Evolutionary conservation across 2,113 vertebrate genomes (phyloP).

Genomic region (Caranx melampygus): DNA sequence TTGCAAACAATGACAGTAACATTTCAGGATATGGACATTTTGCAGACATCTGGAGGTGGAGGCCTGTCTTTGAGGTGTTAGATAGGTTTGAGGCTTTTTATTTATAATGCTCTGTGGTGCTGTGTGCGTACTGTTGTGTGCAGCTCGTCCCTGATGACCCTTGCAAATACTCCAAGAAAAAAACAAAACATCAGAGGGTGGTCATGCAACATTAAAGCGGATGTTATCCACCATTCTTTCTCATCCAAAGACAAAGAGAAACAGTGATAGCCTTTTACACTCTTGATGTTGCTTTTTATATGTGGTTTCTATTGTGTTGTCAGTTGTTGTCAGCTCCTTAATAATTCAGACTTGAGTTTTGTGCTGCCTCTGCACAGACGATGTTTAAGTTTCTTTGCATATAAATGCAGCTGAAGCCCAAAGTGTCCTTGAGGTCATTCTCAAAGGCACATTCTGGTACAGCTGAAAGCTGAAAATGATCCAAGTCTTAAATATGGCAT

Average conservation of each 20-base stretch:
- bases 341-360: slow-evolving; percentile 60
- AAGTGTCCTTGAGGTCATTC: neutral
- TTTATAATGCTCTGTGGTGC: too few species aligned
- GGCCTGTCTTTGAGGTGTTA: too few species aligned
- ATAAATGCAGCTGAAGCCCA: slow-evolving; percentile 16
- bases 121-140: too few species aligned
- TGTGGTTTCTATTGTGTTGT: slow-evolving; percentile 47
- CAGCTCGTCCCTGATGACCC: too few species aligned
- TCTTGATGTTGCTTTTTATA: slow-evolving; percentile 22
- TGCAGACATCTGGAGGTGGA: too few species aligned
- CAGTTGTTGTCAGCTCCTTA: slow-evolving; percentile 41
- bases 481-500: slow-evolving; percentile 6
- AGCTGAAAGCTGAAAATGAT: neutral
- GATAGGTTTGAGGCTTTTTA: too few species aligned
- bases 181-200: neutral
- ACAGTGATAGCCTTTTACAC: slow-evolving; percentile 9
- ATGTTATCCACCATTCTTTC: slow-evolving; percentile 33
- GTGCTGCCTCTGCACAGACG: slow-evolving; percentile 10
- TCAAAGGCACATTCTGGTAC: neutral
- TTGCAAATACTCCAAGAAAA: neutral
- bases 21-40: too few species aligned
- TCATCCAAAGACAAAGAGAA: slow-evolving; percentile 20
- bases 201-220: slow-evolving; percentile 34
- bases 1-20: too few species aligned
- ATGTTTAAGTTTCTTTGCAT: slow-evolving; percentile 26